These are phyloP conservation scores for Schlechtendalia chinensis DNA, from an alignment of 1,140 invertebrate genomes.

Conservation along the genomic window DNA sequence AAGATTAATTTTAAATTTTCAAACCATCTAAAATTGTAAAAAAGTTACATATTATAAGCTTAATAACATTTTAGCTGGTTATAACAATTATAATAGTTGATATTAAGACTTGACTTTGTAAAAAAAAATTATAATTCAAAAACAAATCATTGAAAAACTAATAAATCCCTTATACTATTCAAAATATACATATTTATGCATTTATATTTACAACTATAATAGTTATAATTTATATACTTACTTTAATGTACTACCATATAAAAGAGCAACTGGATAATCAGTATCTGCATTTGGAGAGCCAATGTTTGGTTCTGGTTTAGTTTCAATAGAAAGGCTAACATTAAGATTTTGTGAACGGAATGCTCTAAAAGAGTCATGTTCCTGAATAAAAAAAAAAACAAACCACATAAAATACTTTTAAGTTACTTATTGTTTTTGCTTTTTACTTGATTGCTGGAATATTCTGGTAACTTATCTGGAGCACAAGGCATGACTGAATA, in stretches of 20 bases:
- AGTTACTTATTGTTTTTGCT: background rate
- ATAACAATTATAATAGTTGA: too few species aligned
- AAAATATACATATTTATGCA: background rate
- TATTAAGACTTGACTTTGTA: too few species aligned
- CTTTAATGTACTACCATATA: slow-evolving; percentile 86
- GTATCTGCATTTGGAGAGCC: slow-evolving; percentile 59
- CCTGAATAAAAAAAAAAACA: slow-evolving; percentile 57
- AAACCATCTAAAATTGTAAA: slow-evolving; percentile 69
- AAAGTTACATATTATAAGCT: background rate
- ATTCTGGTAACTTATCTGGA: slow-evolving; percentile 94
- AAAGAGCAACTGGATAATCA: slow-evolving; percentile 73
- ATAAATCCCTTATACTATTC: too few species aligned
- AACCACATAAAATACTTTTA: background rate
- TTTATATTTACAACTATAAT: background rate
- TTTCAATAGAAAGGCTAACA: slow-evolving; percentile 84
- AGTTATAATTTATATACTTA: slow-evolving; percentile 51
- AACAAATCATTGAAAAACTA: too few species aligned
- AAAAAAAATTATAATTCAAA: too few species aligned
- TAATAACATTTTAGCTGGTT: too few species aligned
- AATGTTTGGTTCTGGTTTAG: slow-evolving; percentile 65
- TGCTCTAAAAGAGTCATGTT: slow-evolving; percentile 82
- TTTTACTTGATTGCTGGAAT: slow-evolving; percentile 84
- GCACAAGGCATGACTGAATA: slow-evolving; percentile 95
- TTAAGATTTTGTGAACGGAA: slow-evolving; percentile 94
- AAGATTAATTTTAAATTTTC: slow-evolving; percentile 94